Evolutionary conservation across 2,113 vertebrate species (phyloP).

Genomic region (Paramisgurnus dabryanus): DNA sequence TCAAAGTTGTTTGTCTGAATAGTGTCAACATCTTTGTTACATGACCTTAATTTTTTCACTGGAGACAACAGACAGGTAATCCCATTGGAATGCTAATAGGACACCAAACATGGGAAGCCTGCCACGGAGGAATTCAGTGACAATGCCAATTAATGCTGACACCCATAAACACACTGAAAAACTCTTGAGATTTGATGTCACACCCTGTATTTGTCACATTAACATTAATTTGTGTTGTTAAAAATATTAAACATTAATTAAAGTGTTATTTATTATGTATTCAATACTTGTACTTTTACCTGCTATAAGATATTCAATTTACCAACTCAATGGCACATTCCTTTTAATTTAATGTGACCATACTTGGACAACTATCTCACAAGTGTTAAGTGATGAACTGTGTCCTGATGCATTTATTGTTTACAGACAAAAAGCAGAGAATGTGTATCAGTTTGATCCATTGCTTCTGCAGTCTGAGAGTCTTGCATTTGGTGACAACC

Average conservation of each 20-base stretch:
- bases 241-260: background rate
- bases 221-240: background rate
- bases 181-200: background rate
- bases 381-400: no score
- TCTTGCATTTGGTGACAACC: no score
- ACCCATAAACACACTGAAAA: slow-evolving; percentile 2
- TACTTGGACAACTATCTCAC: no score
- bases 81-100: background rate
- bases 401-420: no score
- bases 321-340: no score
- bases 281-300: no score
- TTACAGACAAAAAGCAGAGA: no score
- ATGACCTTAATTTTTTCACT: slow-evolving; percentile 35
- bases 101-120: background rate
- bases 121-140: background rate
- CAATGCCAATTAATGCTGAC: background rate
- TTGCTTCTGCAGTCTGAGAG: no score
- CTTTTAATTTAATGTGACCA: no score
- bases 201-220: background rate
- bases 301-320: no score
- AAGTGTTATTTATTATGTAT: background rate
- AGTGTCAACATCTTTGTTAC: slow-evolving; percentile 22
- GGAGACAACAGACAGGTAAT: slow-evolving; percentile 7
- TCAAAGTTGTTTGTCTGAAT: slow-evolving; percentile 4
- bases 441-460: no score